These are phyloP conservation scores for Dromaius novaehollandiae DNA, from an alignment of 2,113 vertebrate species.

Conservation along the genomic window DNA sequence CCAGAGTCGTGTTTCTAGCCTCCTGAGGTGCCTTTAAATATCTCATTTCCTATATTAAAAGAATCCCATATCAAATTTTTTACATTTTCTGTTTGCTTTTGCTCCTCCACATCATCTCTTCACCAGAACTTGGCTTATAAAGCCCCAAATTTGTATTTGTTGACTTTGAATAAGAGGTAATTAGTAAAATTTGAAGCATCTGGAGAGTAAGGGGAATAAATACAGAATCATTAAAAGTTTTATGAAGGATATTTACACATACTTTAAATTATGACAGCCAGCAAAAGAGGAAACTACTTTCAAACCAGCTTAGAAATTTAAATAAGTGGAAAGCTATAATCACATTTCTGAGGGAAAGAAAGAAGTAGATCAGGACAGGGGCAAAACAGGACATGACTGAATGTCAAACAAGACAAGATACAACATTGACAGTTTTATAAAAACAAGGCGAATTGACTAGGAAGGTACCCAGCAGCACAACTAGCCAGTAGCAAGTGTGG, in stretches of 20 bases:
- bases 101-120: not conserved
- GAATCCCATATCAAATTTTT: not conserved
- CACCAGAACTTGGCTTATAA: not conserved
- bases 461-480: not conserved
- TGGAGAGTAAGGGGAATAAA: not conserved
- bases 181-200: not conserved
- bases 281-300: not conserved
- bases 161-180: not conserved
- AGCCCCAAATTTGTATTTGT: not conserved
- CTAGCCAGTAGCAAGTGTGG: too few relatives aligned
- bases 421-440: not conserved
- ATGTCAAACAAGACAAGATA: not conserved
- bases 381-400: not conserved
- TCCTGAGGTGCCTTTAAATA: not conserved
- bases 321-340: not conserved
- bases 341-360: not conserved
- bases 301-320: not conserved
- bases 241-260: not conserved
- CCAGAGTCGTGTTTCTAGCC: not conserved
- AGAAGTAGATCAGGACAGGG: not conserved
- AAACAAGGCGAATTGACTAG: not conserved
- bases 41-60: not conserved
- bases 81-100: constrained; percentile 27
- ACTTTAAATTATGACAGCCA: not conserved
- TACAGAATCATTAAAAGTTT: not conserved